Conservation (phyloP, 92 coral and sea anemone genomes). For the Montipora capitata region DNA sequence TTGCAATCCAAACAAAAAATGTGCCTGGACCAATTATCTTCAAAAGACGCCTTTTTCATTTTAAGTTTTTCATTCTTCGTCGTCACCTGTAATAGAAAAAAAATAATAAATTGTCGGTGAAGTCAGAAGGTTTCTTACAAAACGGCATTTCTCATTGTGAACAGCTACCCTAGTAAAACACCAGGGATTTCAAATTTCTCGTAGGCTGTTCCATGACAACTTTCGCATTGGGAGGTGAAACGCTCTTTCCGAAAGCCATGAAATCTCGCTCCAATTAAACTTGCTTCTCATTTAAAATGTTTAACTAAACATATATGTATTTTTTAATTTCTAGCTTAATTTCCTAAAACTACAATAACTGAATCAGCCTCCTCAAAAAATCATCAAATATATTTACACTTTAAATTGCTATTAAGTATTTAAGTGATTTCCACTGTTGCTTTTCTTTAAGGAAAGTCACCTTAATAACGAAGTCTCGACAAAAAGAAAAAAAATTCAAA, state of each 20-base stretch:
- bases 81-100: constrained; percentile 36
- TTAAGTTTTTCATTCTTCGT: not conserved
- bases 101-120: constrained; percentile 29
- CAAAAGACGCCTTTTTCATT: constrained; percentile 14
- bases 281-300: not conserved
- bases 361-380: constrained; percentile 15
- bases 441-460: constrained; percentile 19
- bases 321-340: not conserved
- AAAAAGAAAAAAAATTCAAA: not conserved
- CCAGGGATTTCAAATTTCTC: not conserved
- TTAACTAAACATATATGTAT: not conserved
- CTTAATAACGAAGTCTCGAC: not conserved
- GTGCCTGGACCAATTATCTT: constrained; percentile 28
- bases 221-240: not conserved
- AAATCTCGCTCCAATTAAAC: not conserved
- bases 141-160: constrained; percentile 1
- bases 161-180: not conserved
- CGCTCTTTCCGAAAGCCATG: not conserved
- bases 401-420: constrained; percentile 52
- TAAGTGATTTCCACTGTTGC: constrained; percentile 23
- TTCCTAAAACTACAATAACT: not conserved
- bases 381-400: constrained; percentile 37
- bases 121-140: constrained; percentile 6
- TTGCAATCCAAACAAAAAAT: constrained; percentile 44
- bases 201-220: not conserved